Evolutionary conservation across 1,140 invertebrate genomes (phyloP).

Genomic region (Nilaparvata lugens): DNA sequence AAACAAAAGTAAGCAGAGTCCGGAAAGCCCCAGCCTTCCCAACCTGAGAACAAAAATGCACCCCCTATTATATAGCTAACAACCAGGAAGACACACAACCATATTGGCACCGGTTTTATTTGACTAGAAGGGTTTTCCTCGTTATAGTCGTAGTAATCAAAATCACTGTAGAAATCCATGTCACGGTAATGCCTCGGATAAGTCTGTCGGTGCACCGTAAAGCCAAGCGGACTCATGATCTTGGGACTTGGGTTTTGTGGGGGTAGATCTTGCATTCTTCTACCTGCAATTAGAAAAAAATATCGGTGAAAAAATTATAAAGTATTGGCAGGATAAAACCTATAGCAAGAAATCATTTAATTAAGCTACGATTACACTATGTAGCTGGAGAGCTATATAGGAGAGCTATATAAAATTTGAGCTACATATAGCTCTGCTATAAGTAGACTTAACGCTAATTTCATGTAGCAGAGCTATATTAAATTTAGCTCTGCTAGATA

Average conservation of each 20-base stretch:
- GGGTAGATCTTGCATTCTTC: not conserved
- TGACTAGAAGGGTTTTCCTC: constrained; percentile 18
- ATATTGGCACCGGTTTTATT: constrained; percentile 76
- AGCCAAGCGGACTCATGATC: constrained; percentile 59
- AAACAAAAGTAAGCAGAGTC: constrained; percentile 94
- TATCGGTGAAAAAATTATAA: too few species aligned
- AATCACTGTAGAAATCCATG: constrained; percentile 36
- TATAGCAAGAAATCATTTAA: too few species aligned
- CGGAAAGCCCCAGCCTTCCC: constrained; percentile 84
- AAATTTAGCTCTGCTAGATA: too few species aligned
- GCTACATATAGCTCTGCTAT: too few species aligned
- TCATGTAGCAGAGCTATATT: too few species aligned
- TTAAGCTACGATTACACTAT: too few species aligned
- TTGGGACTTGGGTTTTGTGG: constrained; percentile 39
- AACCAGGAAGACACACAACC: constrained; percentile 81
- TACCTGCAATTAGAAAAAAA: not conserved
- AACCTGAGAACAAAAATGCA: constrained; percentile 70
- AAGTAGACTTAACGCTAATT: too few species aligned
- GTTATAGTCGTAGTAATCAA: constrained; percentile 37
- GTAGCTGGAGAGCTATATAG: too few species aligned
- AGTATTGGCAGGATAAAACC: too few species aligned
- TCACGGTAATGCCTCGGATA: constrained; percentile 20
- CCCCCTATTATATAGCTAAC: constrained; percentile 82
- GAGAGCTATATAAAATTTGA: too few species aligned
- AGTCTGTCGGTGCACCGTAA: constrained; percentile 46